Conservation (phyloP, 2,113 vertebrate genomes). For the Strix aluco region DNA sequence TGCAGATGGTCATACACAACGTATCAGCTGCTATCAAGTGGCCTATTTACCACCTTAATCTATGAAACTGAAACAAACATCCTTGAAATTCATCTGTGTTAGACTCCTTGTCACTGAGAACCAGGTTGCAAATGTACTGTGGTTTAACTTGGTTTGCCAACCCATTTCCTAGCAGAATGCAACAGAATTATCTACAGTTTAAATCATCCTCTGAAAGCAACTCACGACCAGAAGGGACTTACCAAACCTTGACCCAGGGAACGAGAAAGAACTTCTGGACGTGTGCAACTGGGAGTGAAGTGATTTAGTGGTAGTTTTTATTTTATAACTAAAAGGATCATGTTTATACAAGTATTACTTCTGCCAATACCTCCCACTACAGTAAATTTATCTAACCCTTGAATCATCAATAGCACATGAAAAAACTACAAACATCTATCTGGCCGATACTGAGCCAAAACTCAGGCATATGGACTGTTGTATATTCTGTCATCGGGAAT, state of each 20-base stretch:
- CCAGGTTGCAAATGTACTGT: not conserved
- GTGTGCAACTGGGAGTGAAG: slow-evolving; percentile 1
- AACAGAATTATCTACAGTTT: not conserved
- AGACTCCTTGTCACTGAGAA: not conserved
- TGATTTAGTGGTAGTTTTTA: slow-evolving; percentile 36
- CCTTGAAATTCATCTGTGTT: not conserved
- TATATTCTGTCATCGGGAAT: slow-evolving; percentile 25
- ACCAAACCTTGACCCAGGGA: not conserved
- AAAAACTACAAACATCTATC: slow-evolving; percentile 52
- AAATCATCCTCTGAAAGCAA: not conserved
- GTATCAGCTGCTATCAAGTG: not conserved
- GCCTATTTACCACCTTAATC: not conserved
- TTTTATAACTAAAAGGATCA: slow-evolving; percentile 55
- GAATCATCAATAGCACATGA: slow-evolving; percentile 55
- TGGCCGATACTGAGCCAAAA: slow-evolving; percentile 35
- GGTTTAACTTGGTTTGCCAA: not conserved
- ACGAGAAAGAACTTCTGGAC: slow-evolving; percentile 32
- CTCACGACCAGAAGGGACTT: not conserved
- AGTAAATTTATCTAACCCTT: slow-evolving; percentile 63
- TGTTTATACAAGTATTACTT: slow-evolving; percentile 52
- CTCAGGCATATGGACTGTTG: slow-evolving; percentile 33
- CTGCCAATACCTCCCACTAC: slow-evolving; percentile 60
- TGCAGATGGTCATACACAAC: not conserved
- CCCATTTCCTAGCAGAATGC: not conserved
- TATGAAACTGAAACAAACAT: not conserved